A percentile compares a stretch with the other conserved stretches of the same genome.
Evolutionary conservation across 2,797 vertebrate species (phyloP).

Genomic region (Poecilia picta): DNA sequence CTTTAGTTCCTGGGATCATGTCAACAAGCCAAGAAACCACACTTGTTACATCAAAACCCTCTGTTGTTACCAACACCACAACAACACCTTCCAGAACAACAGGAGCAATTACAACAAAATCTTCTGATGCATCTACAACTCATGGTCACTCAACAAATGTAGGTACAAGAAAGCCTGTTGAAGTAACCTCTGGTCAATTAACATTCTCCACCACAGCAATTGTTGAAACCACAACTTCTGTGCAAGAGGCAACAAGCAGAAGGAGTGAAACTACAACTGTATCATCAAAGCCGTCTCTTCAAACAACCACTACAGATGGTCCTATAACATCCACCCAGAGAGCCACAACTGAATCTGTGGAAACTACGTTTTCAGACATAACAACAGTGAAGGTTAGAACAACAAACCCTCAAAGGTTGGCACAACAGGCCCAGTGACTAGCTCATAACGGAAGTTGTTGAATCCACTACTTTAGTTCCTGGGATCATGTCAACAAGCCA

Average conservation of each 20-base stretch:
- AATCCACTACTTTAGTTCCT: not conserved
- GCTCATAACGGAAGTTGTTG: not conserved
- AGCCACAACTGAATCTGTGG: not conserved
- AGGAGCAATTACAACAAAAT: accelerated
- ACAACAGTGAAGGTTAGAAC: not conserved
- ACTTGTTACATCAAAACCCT: not conserved
- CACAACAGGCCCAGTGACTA: constrained; percentile 1
- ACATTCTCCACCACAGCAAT: not conserved
- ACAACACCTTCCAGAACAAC: not conserved
- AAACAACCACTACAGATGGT: not conserved
- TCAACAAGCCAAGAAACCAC: constrained; percentile 20
- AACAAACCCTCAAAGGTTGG: not conserved
- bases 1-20: not conserved
- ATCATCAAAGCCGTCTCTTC: not conserved
- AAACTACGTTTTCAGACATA: not conserved
- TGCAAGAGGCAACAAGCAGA: not conserved
- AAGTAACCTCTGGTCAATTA: not conserved
- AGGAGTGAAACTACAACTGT: not conserved
- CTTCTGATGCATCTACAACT: accelerated
- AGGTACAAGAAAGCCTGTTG: not conserved
- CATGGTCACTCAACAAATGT: not conserved
- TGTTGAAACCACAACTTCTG: not conserved
- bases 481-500: not conserved
- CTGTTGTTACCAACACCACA: constrained; percentile 4
- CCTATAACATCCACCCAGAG: not conserved